Evolutionary conservation across 2,113 vertebrate genomes (phyloP).

Genomic region (Corapipo altera): DNA sequence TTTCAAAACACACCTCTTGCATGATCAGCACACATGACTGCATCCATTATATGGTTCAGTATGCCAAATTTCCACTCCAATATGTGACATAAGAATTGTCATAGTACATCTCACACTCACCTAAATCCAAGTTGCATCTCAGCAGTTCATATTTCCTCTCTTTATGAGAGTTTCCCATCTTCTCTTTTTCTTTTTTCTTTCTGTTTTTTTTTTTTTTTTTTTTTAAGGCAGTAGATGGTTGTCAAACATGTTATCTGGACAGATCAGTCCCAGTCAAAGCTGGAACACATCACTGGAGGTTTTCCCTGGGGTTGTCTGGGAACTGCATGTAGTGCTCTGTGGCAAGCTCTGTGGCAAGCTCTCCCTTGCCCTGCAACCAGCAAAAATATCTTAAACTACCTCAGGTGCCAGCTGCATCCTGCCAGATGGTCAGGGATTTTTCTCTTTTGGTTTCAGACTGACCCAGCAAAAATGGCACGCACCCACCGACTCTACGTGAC

Average conservation of each 20-base stretch:
- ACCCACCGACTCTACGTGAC: background rate
- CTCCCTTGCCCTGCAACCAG: background rate
- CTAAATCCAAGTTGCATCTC: background rate
- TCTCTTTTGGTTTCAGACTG: background rate
- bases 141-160: background rate
- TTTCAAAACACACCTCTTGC: background rate
- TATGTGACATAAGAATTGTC: background rate
- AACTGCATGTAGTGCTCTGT: background rate
- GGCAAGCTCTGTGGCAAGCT: background rate
- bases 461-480: background rate
- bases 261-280: background rate
- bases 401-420: conserved; percentile 19
- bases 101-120: background rate
- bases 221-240: background rate
- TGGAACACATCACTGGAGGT: background rate
- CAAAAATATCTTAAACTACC: background rate
- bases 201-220: background rate
- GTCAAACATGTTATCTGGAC: background rate
- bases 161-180: background rate
- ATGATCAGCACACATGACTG: background rate
- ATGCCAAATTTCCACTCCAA: background rate
- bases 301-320: background rate
- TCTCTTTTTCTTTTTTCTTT: background rate
- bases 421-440: conserved; percentile 38
- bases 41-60: background rate